These are phyloP conservation scores for Sternotherus odoratus DNA, from an alignment of 2,797 vertebrate species.

Conservation along the genomic window DNA sequence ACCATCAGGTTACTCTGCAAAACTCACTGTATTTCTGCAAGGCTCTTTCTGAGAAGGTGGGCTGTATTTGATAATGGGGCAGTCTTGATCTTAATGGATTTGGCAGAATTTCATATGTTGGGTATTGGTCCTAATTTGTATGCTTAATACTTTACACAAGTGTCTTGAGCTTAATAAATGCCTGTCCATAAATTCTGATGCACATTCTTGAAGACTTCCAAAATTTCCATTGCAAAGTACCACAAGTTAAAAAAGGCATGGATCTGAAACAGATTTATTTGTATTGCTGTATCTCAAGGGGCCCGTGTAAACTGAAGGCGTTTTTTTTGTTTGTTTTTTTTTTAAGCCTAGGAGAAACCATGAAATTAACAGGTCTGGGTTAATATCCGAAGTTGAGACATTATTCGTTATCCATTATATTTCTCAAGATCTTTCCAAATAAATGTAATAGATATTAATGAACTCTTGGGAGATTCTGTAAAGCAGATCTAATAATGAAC, in stretches of 20 bases:
- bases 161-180: not conserved
- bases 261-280: not conserved
- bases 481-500: not conserved
- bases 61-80: not conserved
- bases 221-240: not conserved
- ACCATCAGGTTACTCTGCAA: not conserved
- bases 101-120: not conserved
- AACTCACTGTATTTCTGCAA: not conserved
- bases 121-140: not conserved
- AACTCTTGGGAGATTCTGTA: rapidly evolving
- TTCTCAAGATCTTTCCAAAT: not conserved
- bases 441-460: not conserved
- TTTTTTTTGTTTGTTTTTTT: too few species aligned
- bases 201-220: not conserved
- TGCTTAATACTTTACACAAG: not conserved
- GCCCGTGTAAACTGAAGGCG: not conserved
- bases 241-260: not conserved
- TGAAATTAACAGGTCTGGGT: not conserved
- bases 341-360: not conserved
- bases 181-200: not conserved
- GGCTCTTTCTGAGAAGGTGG: not conserved
- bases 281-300: not conserved
- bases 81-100: rapidly evolving
- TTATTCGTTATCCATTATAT: not conserved
- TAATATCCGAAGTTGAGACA: not conserved